A percentile compares a stretch with the other conserved stretches of the same genome.
These are phyloP conservation scores for Prinia subflava DNA, from an alignment of 2,113 vertebrate species.

Conservation along the genomic window DNA sequence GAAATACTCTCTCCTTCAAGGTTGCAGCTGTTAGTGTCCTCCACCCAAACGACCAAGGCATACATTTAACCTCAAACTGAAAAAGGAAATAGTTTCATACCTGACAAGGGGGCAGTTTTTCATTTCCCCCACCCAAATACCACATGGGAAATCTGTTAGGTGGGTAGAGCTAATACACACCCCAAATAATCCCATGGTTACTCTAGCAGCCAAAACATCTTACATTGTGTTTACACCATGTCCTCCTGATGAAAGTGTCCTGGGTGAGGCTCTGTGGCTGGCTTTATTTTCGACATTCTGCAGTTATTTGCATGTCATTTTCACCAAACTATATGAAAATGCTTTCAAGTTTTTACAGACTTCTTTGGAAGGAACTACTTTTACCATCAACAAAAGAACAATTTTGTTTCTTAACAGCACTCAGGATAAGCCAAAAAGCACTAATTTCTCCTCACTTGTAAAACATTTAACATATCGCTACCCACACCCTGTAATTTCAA, in stretches of 20 bases:
- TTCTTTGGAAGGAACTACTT: constrained; percentile 9
- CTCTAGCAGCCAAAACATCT: constrained; percentile 4
- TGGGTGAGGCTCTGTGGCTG: constrained; percentile 23
- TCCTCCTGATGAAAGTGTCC: neutral
- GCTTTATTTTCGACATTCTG: neutral
- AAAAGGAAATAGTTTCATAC: constrained; percentile 42
- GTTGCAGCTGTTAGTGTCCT: neutral
- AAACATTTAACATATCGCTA: constrained; percentile 63
- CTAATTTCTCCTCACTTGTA: constrained; percentile 60
- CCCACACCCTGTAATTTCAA: constrained; percentile 63
- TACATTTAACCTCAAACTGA: constrained; percentile 33
- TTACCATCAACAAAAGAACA: constrained; percentile 35
- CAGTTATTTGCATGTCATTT: constrained; percentile 4
- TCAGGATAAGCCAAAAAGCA: constrained; percentile 44
- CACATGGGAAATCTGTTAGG: constrained; percentile 13
- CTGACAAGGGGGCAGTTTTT: constrained; percentile 21
- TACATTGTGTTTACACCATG: neutral
- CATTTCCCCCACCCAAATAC: constrained; percentile 21
- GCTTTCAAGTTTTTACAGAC: constrained; percentile 17
- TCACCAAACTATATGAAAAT: constrained; percentile 1
- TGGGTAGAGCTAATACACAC: neutral
- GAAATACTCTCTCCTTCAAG: neutral
- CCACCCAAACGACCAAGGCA: neutral
- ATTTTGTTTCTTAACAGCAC: constrained; percentile 41
- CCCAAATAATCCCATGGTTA: neutral